phyloP scores from a whole-genome alignment of 1,140 invertebrate species.

The Lordiphosa stackelbergi region DNA sequence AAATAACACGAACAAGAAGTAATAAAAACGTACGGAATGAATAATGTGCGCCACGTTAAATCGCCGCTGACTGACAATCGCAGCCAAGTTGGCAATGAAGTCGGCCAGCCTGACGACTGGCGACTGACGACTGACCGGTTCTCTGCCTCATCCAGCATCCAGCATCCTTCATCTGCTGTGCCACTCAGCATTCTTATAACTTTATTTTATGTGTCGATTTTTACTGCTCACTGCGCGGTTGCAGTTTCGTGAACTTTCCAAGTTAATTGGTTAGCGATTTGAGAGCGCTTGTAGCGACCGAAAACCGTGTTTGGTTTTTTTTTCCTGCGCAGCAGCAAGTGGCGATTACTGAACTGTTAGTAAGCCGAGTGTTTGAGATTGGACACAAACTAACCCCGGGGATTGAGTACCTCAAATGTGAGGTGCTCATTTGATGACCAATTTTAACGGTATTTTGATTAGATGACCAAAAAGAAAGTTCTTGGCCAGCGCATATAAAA shows the following conservation, averaged over 20 bases:
- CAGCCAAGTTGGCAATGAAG: constrained; percentile 16
- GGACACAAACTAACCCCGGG: constrained; percentile 17
- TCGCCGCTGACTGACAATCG: constrained; percentile 53
- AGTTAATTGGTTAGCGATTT: constrained; percentile 70
- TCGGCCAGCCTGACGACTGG: constrained; percentile 5
- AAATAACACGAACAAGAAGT: constrained; percentile 76
- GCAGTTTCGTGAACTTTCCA: constrained; percentile 69
- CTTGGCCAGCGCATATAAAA: too few species aligned
- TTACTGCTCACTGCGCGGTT: constrained; percentile 68
- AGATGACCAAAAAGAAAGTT: too few species aligned
- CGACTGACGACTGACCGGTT: constrained; percentile 28
- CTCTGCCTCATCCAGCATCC: constrained; percentile 13
- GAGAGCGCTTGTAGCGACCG: constrained; percentile 50
- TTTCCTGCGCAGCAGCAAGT: constrained; percentile 7
- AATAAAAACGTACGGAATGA: constrained; percentile 76
- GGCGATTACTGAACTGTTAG: constrained; percentile 23
- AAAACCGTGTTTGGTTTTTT: constrained; percentile 11
- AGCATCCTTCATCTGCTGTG: constrained; percentile 37
- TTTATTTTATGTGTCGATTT: constrained; percentile 73
- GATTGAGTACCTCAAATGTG: background rate
- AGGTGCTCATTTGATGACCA: too few species aligned
- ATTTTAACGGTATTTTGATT: too few species aligned
- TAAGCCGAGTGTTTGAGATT: constrained; percentile 31
- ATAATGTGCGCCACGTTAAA: constrained; percentile 74
- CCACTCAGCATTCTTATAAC: constrained; percentile 63